These are phyloP conservation scores for Sycophila texana DNA, from an alignment of 2,888 invertebrate genomes.

Conservation along the genomic window DNA sequence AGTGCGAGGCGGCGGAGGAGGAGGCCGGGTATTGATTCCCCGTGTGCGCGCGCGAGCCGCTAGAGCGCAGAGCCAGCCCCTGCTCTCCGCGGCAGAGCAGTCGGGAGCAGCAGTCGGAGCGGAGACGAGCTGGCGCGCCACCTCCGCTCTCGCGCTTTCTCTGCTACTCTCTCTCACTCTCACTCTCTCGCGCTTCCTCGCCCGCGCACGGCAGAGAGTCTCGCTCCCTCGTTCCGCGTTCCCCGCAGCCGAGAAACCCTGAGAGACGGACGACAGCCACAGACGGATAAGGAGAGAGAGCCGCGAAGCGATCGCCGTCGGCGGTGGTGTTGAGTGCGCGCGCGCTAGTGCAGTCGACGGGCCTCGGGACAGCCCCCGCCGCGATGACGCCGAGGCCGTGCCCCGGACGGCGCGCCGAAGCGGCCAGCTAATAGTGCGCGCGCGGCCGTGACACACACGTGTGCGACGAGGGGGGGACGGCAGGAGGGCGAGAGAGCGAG, in stretches of 20 bases:
- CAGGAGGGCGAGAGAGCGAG: no score
- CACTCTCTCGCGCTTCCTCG: neutral
- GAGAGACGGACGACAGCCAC: no score
- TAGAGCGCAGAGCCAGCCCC: neutral
- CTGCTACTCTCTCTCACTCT: slow-evolving; percentile 33
- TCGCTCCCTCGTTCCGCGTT: no score
- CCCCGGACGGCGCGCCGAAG: neutral
- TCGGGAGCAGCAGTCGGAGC: slow-evolving; percentile 66
- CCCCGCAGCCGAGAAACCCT: no score
- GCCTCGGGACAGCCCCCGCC: neutral
- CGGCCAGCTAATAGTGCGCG: slow-evolving; percentile 1
- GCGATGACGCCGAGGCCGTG: slow-evolving; percentile 8
- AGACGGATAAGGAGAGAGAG: no score
- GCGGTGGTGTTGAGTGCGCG: neutral
- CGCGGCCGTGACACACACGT: neutral
- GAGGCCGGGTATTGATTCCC: slow-evolving; percentile 70
- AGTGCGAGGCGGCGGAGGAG: slow-evolving; percentile 14
- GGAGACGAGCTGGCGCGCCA: slow-evolving; percentile 36
- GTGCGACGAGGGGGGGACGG: neutral
- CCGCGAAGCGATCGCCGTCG: neutral
- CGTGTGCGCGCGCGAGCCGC: slow-evolving; percentile 66
- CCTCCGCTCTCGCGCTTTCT: slow-evolving; percentile 49
- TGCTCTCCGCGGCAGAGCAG: slow-evolving; percentile 54
- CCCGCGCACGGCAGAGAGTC: no score
- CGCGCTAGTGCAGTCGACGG: neutral